Evolutionary conservation across 2,888 invertebrate genomes (phyloP), one percentile per base, ranked within the genome.

Genomic region (Halocaridina rubra): DNA sequence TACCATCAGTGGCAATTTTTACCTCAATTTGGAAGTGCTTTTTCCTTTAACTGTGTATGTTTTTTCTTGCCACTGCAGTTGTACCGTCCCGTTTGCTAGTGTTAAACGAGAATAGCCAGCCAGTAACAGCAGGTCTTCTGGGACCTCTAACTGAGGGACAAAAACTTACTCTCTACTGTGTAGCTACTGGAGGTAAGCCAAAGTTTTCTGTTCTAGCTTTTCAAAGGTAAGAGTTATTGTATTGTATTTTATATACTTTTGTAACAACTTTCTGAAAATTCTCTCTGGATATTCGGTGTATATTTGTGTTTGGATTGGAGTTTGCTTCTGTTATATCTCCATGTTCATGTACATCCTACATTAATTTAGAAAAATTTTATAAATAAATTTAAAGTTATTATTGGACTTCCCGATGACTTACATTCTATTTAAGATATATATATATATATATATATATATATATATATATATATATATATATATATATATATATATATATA

Each of bases 181-280:
- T 86, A 46, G 80, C 86, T 32, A 64, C 80, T 8, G 86, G 86
- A 80, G 86, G 84, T 86, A 61, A 53, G 77, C 22, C n/a, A n/a
- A n/a, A n/a, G n/a, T n/a, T n/a, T n/a, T n/a, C n/a, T n/a, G n/a
- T n/a, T n/a, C n/a, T n/a, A n/a, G n/a, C n/a, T n/a, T n/a, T n/a
- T n/a, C n/a, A n/a, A n/a, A n/a, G n/a, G n/a, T n/a, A n/a, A n/a
- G n/a, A n/a, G n/a, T n/a, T n/a, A n/a, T n/a, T n/a, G n/a, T 22
- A 3, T 64, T 22, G 16, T 22, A 24, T 22, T 22, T 2, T 13
- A 27, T 8, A 22, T 64, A 24, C 22, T 22, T 64, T 13, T 64
- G n/a, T n/a, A n/a, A n/a, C n/a, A n/a, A n/a, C n/a, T n/a, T n/a
- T n/a, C n/a, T n/a, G n/a, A n/a, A n/a, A n/a, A n/a, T n/a, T n/a